Percentiles rank a stretch among this genome's conserved stretches.
Conservation (phyloP, 1,140 invertebrate species). For the Macrotrachela quadricornifera region DNA sequence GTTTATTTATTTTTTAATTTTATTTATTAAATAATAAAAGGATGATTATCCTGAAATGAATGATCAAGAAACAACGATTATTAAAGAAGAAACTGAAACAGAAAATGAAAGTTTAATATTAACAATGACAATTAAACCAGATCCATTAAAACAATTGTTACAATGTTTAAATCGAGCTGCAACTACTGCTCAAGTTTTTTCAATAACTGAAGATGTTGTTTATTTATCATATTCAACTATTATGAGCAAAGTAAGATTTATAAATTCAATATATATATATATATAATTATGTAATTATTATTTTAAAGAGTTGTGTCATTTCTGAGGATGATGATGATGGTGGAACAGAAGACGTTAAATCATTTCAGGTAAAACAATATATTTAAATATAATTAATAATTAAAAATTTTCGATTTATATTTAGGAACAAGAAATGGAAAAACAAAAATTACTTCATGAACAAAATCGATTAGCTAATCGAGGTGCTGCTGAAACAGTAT, state of each 20-base stretch:
- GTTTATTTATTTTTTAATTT: too few species aligned
- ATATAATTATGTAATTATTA: too few species aligned
- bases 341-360: slow-evolving; percentile 33
- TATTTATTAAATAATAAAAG: too few species aligned
- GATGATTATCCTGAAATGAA: too few species aligned
- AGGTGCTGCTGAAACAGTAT: slow-evolving; percentile 92
- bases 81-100: slow-evolving; percentile 72
- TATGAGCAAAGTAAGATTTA: slow-evolving; percentile 2
- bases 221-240: too few species aligned
- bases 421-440: slow-evolving; percentile 93
- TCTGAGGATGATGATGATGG: slow-evolving; percentile 59
- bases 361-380: slow-evolving; percentile 15
- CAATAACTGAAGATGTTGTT: too few species aligned
- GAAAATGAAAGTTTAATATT: slow-evolving; percentile 46
- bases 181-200: slow-evolving; percentile 45
- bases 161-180: slow-evolving; percentile 89
- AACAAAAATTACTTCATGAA: slow-evolving; percentile 87
- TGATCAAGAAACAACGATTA: not conserved
- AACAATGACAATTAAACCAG: slow-evolving; percentile 41
- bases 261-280: too few species aligned
- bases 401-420: slow-evolving; percentile 9
- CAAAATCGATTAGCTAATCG: slow-evolving; percentile 79
- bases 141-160: slow-evolving; percentile 82
- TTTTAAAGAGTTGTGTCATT: slow-evolving; percentile 52
- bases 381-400: slow-evolving; percentile 17